Conservation (phyloP, 2,113 vertebrate genomes). For the Cinclus cinclus region DNA sequence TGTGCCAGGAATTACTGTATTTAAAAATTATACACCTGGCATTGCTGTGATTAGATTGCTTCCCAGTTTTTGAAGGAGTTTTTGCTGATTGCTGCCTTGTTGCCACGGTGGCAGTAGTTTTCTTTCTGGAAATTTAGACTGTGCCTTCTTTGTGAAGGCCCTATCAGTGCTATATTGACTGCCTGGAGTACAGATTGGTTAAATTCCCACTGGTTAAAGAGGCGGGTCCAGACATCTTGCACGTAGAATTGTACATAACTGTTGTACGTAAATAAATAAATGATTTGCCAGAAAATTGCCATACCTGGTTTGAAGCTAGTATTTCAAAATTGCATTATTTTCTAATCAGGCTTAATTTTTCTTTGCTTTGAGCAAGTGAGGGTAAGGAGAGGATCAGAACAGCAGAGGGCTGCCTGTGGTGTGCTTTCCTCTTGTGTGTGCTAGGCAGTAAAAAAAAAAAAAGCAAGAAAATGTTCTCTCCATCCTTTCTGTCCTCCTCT, state of each 20-base stretch:
- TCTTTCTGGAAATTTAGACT: neutral
- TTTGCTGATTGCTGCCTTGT: neutral
- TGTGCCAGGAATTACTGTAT: neutral
- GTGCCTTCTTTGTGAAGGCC: neutral
- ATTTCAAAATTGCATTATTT: neutral
- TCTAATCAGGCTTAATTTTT: neutral
- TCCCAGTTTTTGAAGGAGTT: neutral
- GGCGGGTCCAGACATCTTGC: neutral
- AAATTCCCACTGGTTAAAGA: neutral
- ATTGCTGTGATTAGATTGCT: neutral
- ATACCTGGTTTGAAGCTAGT: neutral
- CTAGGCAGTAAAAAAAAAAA: neutral
- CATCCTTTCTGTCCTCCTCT: neutral
- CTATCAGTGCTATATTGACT: rapidly evolving
- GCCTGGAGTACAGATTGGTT: neutral
- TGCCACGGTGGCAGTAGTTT: neutral
- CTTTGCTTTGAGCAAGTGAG: neutral
- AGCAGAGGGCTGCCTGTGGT: neutral
- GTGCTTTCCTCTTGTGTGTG: neutral
- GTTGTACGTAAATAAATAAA: neutral
- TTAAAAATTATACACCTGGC: neutral
- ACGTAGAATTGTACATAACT: rapidly evolving
- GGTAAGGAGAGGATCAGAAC: rapidly evolving
- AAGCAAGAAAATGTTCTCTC: neutral
- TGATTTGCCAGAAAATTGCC: neutral